Base-by-base conservation (phyloP, 1,140 invertebrate species). In the Leptinotarsa lineolata region DNA sequence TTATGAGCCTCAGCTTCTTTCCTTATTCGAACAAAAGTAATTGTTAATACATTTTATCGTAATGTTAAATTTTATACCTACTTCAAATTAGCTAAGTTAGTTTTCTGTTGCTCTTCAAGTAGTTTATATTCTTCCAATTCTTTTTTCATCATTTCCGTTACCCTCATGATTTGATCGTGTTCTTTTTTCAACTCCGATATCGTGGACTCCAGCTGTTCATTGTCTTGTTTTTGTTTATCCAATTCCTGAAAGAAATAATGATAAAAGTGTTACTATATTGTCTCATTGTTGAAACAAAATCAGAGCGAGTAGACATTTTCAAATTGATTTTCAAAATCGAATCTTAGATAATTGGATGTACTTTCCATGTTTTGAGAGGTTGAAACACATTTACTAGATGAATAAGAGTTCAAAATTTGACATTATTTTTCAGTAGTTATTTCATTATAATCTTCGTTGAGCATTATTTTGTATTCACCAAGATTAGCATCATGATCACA, bases 101-200 rank as follows among this genome's bases (percentile, higher is more conserved):
- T 85, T 73, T 88, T 84, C 76, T 91, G 90, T 46, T 85, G 85
- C 76, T 90, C 88, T 22, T 87, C 90, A 73, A 90, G 86, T 30
- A 88, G 78, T 76, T 89, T 89, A 30, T 91, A 81, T 0, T 86
- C 86, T 12, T 88, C 85, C 15, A 91, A 86, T 72, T 92, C 90
- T 13, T 89, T 88, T 58, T 89, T 88, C 6, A 92, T 86, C 78
- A 91, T 85, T 76, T 89, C 88, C n/a, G 89, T 89, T 13, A 91
- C 88, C 16, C 88, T 84, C 74, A 89, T 86, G 79, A 91, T 87
- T 54, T 90, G 89, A 72, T 90, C 87, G 72, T 89, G 84, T 74
- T 90, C 87, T 4, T 84, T 79, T 45, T 83, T 85, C 44, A 91
- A 74, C 71, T 91, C 90, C 80, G 86, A 83, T 3, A 89, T 68